Evolutionary conservation across 1,140 invertebrate species (phyloP), one percentile per base, ranked within the genome.

Genomic region (Drosophila obscura): DNA sequence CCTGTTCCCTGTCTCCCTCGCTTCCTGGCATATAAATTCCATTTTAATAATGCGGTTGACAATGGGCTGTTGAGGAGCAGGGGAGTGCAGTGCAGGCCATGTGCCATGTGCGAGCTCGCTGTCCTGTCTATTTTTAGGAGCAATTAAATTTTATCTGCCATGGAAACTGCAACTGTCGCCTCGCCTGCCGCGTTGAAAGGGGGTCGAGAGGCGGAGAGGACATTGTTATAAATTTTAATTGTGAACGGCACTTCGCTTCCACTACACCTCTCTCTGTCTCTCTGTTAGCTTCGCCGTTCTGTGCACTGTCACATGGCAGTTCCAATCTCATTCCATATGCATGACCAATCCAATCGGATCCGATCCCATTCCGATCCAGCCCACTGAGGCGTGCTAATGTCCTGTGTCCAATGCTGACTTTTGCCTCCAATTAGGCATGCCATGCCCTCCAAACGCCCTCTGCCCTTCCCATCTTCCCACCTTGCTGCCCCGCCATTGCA

Each of bases 201-300:
- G 4, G 2, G 31, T 1, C 2, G 1, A 7, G 49, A 19, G 19
- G 19, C 19, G 19, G n/a, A 15, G 15, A 24, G 19, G 73, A 65
- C 82, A 75, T 78, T 82, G 82, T 88, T 75, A 87, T 87, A 88
- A 81, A 87, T 88, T 87, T 88, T 76, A 87, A 87, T 88, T 87
- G 82, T 56, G 41, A 67, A 58, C 61, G 66, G 69, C 61, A 31
- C 55, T n/a, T 35, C 45, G 24, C 9, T 52, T 16, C 53, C 9
- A 15, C 48, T 9, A 19, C 51, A 16, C 43, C 44, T 65, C 68
- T 69, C 64, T 35, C 7, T 11, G 11, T 39, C 9, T 13, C 3
- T 13, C 35, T 39, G 35, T 35, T 24, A 19, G 19, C 19, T 24
- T 24, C 43, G 66, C 49, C 28, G n/a, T 16, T 51, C 24, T 15